Conservation (phyloP, 2,113 vertebrate genomes). For the Triplophysa rosa region DNA sequence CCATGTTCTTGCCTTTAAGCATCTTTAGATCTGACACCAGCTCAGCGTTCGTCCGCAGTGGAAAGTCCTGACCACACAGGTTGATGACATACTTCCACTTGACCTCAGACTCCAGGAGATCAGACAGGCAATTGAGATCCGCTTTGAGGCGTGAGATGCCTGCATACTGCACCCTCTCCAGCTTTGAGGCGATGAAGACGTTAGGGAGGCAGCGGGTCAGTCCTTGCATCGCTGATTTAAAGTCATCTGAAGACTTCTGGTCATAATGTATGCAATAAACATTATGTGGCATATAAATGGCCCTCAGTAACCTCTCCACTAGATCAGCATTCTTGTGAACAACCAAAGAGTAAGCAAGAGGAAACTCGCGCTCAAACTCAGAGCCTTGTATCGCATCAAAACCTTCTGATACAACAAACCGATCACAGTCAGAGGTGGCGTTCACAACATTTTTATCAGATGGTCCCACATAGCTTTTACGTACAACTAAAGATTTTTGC, state of each 20-base stretch:
- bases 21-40: slow-evolving; percentile 81
- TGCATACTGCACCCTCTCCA: slow-evolving; percentile 86
- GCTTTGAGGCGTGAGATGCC: slow-evolving; percentile 86
- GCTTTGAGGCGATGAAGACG: slow-evolving; percentile 84
- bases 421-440: slow-evolving; percentile 74
- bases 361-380: slow-evolving; percentile 76
- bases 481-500: slow-evolving; percentile 82
- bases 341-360: slow-evolving; percentile 88
- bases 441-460: slow-evolving; percentile 75
- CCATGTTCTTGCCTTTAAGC: slow-evolving; percentile 83
- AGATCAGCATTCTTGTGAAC: slow-evolving; percentile 88
- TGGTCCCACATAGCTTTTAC: slow-evolving; percentile 71
- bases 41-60: slow-evolving; percentile 84
- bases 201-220: slow-evolving; percentile 84
- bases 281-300: slow-evolving; percentile 83
- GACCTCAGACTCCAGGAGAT: slow-evolving; percentile 79
- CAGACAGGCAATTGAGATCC: slow-evolving; percentile 87
- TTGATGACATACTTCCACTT: slow-evolving; percentile 90
- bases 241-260: slow-evolving; percentile 77
- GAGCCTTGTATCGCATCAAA: slow-evolving; percentile 75
- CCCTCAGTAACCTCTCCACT: slow-evolving; percentile 86
- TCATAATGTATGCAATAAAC: slow-evolving; percentile 93
- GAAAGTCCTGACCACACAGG: slow-evolving; percentile 92
- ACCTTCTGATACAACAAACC: slow-evolving; percentile 72
- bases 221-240: slow-evolving; percentile 81